A percentile compares a stretch with the other conserved stretches of the same genome.
These are phyloP conservation scores for honey bee (Apis mellifera) DNA, from an alignment of 1,140 invertebrate species.

Conservation along the genomic window Amel_HAv3.1 CM009936.2:12856501-12857000, in stretches of 20 bases:
- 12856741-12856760: constrained; percentile 2
- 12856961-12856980: not conserved
- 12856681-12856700: constrained; percentile 64
- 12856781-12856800: constrained; percentile 25
- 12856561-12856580: constrained; percentile 26
- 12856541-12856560: not conserved
- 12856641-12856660: not conserved
- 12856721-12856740: constrained; percentile 20
- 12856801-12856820: not conserved
- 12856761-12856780: constrained; percentile 23
- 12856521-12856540: not conserved
- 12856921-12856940: constrained; percentile 1
- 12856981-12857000: no score
- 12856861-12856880: constrained; percentile 5
- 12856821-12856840: constrained; percentile 37
- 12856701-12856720: constrained; percentile 48
- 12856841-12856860: not conserved
- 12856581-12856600: constrained; percentile 53
- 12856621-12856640: constrained; percentile 34
- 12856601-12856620: constrained; percentile 55
- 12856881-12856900: not conserved
- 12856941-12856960: not conserved
- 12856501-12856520: no score
- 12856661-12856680: constrained; percentile 37
- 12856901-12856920: not conserved